These are phyloP conservation scores for Drosophila cardini DNA, from an alignment of 1,140 invertebrate species.

Conservation along the genomic window DNA sequence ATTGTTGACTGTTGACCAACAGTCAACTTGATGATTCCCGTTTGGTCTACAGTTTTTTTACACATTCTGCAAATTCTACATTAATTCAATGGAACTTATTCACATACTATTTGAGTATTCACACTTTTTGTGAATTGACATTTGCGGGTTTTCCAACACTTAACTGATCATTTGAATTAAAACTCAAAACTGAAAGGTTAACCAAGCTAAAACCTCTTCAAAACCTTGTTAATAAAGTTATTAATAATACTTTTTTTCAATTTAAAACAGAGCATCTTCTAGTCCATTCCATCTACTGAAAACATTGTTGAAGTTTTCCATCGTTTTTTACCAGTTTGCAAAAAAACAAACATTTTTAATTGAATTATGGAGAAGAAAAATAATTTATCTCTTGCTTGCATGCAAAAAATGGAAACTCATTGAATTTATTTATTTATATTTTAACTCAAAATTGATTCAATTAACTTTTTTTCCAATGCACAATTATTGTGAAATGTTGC, in stretches of 20 bases:
- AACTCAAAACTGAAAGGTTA: no score
- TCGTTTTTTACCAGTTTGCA: constrained; percentile 28
- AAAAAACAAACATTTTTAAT: constrained; percentile 64
- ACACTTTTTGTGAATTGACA: constrained; percentile 65
- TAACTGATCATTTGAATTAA: no score
- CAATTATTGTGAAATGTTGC: constrained; percentile 51
- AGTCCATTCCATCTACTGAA: not conserved
- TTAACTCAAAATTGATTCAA: constrained; percentile 48
- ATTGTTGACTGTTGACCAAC: constrained; percentile 68
- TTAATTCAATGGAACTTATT: not conserved
- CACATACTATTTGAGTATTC: constrained; percentile 35
- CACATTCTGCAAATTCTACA: constrained; percentile 3
- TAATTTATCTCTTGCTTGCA: constrained; percentile 30
- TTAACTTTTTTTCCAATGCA: constrained; percentile 34
- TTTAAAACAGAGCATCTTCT: not conserved
- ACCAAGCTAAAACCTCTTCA: not conserved
- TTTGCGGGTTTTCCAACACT: constrained; percentile 38
- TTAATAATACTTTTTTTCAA: not conserved
- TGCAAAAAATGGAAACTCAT: constrained; percentile 5
- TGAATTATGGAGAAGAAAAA: constrained; percentile 70
- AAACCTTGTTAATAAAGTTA: no score
- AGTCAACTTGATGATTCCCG: not conserved
- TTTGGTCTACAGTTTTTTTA: constrained; percentile 18
- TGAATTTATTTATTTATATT: constrained; percentile 54
- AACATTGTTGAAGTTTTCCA: constrained; percentile 21